Conservation (phyloP, 2,888 invertebrate species). For the Sisyra nigra region DNA sequence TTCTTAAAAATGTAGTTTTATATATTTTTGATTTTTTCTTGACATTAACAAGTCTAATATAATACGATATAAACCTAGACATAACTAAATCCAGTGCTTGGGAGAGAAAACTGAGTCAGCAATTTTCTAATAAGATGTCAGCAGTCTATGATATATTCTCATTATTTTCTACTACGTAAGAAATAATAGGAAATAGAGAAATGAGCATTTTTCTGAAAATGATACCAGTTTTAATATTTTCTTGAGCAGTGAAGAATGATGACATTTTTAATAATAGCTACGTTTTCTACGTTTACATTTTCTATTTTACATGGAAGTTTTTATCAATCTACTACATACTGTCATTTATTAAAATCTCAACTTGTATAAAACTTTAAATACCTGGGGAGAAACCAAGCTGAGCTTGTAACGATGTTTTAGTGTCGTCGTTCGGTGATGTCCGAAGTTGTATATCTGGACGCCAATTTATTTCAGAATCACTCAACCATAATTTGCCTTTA, state of each 20-base stretch:
- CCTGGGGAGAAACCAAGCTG: conserved; percentile 30
- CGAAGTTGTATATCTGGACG: conserved; percentile 27
- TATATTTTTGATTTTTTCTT: not conserved
- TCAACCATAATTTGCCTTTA: conserved; percentile 31
- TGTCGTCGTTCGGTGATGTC: conserved; percentile 23
- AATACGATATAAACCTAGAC: not conserved
- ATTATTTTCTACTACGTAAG: not conserved
- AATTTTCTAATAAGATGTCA: not conserved
- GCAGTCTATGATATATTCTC: conserved; percentile 2
- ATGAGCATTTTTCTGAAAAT: no score
- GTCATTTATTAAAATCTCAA: no score
- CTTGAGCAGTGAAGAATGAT: no score
- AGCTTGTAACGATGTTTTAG: conserved; percentile 28
- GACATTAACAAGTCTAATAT: conserved; percentile 1
- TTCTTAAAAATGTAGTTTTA: not conserved
- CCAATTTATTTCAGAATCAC: conserved; percentile 29
- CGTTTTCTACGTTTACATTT: not conserved
- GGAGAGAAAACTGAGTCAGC: not conserved
- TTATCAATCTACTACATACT: no score
- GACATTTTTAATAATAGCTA: not conserved
- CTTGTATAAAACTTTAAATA: conserved; percentile 13
- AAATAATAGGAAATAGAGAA: no score
- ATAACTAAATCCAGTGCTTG: not conserved
- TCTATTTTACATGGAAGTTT: no score
- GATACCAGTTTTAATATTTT: no score